Conservation (phyloP, 2,113 vertebrate species). For the Semicossyphus pulcher region DNA sequence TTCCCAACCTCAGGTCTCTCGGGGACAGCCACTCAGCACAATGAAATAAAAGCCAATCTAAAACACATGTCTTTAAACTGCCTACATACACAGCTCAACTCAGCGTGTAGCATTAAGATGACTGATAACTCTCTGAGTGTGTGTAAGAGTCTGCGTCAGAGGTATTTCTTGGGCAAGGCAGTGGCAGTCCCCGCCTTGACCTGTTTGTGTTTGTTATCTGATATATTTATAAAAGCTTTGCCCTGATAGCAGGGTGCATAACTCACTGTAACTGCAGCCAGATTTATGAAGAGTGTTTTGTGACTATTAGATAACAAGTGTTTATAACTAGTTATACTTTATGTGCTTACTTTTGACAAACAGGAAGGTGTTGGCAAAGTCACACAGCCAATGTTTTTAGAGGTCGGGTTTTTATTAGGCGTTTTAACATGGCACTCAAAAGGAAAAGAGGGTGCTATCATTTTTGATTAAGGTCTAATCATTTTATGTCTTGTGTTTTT, state of each 20-base stretch:
- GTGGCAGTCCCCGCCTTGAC: conserved; percentile 45
- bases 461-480: conserved; percentile 1
- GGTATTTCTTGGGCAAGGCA: conserved; percentile 46
- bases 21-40: conserved; percentile 66
- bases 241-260: conserved; percentile 39
- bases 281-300: conserved; percentile 43
- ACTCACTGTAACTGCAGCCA: conserved; percentile 13
- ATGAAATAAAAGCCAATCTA: conserved; percentile 63
- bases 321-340: conserved; percentile 16
- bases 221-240: conserved; percentile 38
- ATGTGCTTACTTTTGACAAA: conserved; percentile 20
- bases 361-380: conserved; percentile 2
- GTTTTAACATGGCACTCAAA: neutral
- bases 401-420: conserved; percentile 12
- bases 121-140: conserved; percentile 26
- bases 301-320: conserved; percentile 50
- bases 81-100: conserved; percentile 40
- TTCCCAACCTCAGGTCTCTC: conserved; percentile 66
- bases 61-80: conserved; percentile 66
- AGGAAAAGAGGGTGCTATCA: neutral
- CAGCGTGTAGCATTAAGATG: conserved; percentile 49
- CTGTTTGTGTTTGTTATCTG: conserved; percentile 53
- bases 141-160: neutral
- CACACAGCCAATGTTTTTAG: conserved; percentile 19
- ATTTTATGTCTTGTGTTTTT: conserved; percentile 7